A percentile compares a stretch with the other conserved stretches of the same genome.
These are phyloP conservation scores for Panagrolaimus sp. DNA, from an alignment of 1,140 invertebrate species.

Conservation along the genomic window DNA sequence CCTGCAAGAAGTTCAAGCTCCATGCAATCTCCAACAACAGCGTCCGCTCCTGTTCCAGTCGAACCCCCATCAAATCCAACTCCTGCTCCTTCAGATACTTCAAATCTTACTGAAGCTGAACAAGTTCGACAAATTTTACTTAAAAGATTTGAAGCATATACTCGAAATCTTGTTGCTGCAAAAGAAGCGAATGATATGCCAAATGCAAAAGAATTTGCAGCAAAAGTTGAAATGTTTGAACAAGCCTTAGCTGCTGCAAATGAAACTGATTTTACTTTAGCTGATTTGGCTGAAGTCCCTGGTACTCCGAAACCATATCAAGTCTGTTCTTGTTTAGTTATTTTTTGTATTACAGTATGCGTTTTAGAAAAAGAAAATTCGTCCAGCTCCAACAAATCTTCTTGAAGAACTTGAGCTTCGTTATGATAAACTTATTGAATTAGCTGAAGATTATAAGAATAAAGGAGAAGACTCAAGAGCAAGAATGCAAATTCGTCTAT, in stretches of 20 bases:
- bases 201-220: background rate
- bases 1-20: background rate
- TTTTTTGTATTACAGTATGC: background rate
- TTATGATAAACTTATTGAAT: background rate
- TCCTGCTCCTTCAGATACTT: background rate
- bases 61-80: background rate
- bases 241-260: background rate
- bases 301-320: background rate
- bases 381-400: background rate
- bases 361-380: background rate
- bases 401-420: background rate
- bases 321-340: background rate
- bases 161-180: background rate
- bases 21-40: background rate
- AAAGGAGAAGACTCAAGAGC: background rate
- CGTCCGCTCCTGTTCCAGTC: background rate
- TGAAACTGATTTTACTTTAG: background rate
- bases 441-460: background rate
- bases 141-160: background rate
- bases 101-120: background rate
- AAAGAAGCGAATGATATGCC: background rate
- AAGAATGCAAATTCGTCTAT: background rate
- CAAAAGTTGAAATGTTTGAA: conserved; percentile 2
- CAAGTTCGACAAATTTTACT: background rate
- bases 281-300: background rate